These are phyloP conservation scores for Coregonus suidteri DNA, from an alignment of 2,797 vertebrate species.

Conservation along the genomic window DNA sequence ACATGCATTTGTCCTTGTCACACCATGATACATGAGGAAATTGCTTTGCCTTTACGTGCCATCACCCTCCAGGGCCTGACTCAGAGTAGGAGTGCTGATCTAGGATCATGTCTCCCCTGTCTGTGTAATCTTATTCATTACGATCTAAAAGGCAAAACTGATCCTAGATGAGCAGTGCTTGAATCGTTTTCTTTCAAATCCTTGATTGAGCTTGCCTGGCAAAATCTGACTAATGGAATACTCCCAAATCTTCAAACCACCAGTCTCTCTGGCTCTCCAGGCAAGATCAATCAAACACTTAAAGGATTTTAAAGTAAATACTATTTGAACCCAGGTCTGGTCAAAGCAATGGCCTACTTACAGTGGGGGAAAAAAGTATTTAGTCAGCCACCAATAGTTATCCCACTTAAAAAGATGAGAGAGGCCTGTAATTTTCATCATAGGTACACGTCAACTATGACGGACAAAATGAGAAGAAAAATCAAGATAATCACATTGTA, in stretches of 20 bases:
- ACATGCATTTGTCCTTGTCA: constrained; percentile 21
- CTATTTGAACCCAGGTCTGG: not conserved
- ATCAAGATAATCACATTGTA: no score
- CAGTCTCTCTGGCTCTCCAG: not conserved
- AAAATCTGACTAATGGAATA: not conserved
- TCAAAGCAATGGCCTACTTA: not conserved
- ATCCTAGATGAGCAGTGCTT: not conserved
- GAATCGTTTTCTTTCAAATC: not conserved
- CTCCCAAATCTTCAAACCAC: not conserved
- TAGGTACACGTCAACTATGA: no score
- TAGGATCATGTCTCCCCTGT: not conserved
- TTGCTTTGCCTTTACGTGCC: constrained; percentile 11
- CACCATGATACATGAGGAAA: constrained; percentile 17
- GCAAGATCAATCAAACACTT: not conserved
- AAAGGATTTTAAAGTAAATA: no score
- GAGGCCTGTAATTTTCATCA: no score
- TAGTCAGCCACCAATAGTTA: no score
- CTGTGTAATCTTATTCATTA: not conserved
- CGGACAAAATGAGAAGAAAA: no score
- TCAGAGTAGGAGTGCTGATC: not conserved
- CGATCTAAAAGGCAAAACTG: not conserved
- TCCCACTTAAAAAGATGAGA: no score
- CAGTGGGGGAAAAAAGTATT: no score
- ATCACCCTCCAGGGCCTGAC: not conserved
- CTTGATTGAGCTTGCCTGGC: not conserved